These are phyloP conservation scores for Plectropomus leopardus DNA, from an alignment of 2,113 vertebrate genomes.

Conservation along the genomic window DNA sequence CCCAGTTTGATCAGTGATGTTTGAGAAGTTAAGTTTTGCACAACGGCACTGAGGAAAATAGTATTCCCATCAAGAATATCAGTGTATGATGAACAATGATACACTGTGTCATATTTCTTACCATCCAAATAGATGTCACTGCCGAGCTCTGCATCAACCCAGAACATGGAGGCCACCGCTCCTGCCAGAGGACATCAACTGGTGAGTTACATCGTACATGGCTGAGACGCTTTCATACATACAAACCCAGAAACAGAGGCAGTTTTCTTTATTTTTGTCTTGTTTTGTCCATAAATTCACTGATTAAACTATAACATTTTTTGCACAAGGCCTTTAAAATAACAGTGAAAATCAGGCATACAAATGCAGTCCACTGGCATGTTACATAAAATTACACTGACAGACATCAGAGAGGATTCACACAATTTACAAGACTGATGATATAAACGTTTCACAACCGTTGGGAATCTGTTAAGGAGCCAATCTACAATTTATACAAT, in stretches of 20 bases:
- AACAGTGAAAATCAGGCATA: background rate
- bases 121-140: slow-evolving; percentile 98
- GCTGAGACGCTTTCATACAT: background rate
- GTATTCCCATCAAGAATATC: background rate
- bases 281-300: background rate
- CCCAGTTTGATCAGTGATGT: background rate
- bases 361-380: background rate
- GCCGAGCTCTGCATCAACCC: slow-evolving; percentile 97
- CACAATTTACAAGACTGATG: background rate
- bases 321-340: background rate
- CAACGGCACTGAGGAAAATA: accelerated
- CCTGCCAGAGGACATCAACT: slow-evolving; percentile 81
- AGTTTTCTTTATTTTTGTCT: background rate
- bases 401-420: background rate
- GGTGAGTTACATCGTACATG: slow-evolving; percentile 19
- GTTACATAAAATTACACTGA: background rate
- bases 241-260: background rate
- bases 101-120: slow-evolving; percentile 77
- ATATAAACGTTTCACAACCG: too few species aligned
- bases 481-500: too few species aligned
- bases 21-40: background rate
- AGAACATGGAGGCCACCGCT: slow-evolving; percentile 97
- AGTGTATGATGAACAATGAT: background rate
- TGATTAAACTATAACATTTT: background rate
- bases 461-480: too few species aligned